Evolutionary conservation across 2,888 invertebrate species (phyloP), one percentile per base, ranked within the genome.

Genomic region (Drosophila austrosaltans): DNA sequence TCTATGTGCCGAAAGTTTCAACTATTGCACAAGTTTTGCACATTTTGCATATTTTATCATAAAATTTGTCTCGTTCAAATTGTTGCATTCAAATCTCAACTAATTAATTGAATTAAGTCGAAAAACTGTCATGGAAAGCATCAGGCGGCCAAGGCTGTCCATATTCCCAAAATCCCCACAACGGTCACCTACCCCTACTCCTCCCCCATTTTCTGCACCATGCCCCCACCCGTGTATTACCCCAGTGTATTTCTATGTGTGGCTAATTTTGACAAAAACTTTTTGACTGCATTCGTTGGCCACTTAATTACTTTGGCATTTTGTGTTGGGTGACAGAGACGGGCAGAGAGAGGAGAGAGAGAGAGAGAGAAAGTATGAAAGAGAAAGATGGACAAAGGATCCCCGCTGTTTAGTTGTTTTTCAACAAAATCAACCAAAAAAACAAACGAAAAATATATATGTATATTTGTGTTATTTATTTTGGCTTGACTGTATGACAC

Each of bases 261-360:
- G 53, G 60, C 53, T 42, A n/a, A 58, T 57, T 63, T 75, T 68
- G 68, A 75, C 75, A 67, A 62, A 39, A 66, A 57, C 36, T 63
- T 42, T 68, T 58, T 22, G 63, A 58, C 30, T 74, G 69, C 76
- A 76, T 61, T 72, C 40, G 44, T 36, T 67, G 68, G 78, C 70
- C 66, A 67, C 69, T 77, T 72, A 78, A 78, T 78, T 78, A 78
- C 79, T 78, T 79, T 78, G 79, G 79, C 75, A 78, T 79, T 78
- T 79, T 54, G 22, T 16, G 12, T 57, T 65, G n/a, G 58, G 5
- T 0, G 22, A 25, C 6, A 28, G 42, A 42, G 32, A 7, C 39
- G n/a, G 40, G 5, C 12, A n/a, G 12, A 40, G 1, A 40, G 7
- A 53, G 2, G 48, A 40, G n/a, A 16, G 22, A 48, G 44, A 48